These are phyloP conservation scores for Rhingia rostrata DNA, from an alignment of 2,888 invertebrate genomes.

Conservation along the genomic window DNA sequence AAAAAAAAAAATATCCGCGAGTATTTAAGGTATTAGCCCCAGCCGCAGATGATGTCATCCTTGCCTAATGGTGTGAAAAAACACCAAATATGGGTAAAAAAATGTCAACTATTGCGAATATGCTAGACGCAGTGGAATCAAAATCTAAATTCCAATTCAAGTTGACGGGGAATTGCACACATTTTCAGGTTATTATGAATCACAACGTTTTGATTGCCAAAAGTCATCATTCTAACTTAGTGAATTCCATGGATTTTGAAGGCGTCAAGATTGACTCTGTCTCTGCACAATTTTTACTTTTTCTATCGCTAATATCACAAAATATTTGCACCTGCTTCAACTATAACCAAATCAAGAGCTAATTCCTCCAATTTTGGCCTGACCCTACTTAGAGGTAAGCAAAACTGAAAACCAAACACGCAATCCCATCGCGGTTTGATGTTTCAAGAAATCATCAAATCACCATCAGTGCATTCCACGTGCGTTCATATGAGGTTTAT, in stretches of 20 bases:
- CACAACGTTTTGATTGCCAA: slow-evolving; percentile 6
- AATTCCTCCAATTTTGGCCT: slow-evolving; percentile 9
- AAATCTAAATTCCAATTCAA: slow-evolving; percentile 46
- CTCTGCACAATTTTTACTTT: too few relatives aligned
- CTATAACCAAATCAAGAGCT: background rate
- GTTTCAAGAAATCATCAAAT: slow-evolving; percentile 34
- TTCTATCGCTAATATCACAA: too few relatives aligned
- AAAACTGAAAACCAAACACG: slow-evolving; percentile 24
- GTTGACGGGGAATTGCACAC: slow-evolving; percentile 35
- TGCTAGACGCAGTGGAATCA: background rate
- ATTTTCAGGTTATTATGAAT: too few relatives aligned
- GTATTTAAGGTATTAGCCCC: slow-evolving; percentile 6
- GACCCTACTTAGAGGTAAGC: background rate
- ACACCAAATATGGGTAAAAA: background rate
- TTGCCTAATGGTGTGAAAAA: slow-evolving; percentile 26
- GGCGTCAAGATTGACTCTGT: background rate
- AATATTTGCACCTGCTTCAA: slow-evolving; percentile 16
- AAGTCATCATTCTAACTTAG: slow-evolving; percentile 25
- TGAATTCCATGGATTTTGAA: too few relatives aligned
- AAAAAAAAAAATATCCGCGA: slow-evolving; percentile 44
- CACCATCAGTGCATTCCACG: slow-evolving; percentile 15
- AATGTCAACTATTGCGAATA: background rate
- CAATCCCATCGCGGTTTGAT: background rate
- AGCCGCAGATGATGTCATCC: slow-evolving; percentile 46
- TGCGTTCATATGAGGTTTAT: slow-evolving; percentile 22